Conservation (phyloP, 2,113 vertebrate genomes). For the Cygnus atratus region DNA sequence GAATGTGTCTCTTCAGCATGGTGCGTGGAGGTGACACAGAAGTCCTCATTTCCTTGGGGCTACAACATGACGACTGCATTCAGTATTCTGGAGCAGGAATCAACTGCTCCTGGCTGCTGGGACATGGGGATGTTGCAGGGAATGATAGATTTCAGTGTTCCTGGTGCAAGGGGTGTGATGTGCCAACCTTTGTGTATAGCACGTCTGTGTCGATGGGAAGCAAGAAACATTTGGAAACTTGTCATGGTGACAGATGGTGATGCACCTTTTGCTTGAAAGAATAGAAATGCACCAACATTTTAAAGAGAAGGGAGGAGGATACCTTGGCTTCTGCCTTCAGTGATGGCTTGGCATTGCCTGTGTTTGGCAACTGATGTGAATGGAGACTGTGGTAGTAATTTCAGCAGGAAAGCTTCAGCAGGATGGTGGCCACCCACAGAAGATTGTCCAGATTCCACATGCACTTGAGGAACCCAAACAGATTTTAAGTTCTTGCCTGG, state of each 20-base stretch:
- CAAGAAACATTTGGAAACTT: neutral
- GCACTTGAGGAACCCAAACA: neutral
- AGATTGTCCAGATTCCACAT: neutral
- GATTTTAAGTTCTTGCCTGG: neutral
- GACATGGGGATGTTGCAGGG: neutral
- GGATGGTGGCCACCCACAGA: neutral
- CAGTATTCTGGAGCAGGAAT: neutral
- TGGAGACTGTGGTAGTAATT: neutral
- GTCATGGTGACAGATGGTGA: neutral
- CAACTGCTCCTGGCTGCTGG: neutral
- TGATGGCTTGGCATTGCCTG: neutral
- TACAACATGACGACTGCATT: neutral
- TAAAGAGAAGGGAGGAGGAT: neutral
- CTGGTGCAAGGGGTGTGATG: neutral
- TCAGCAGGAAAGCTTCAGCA: neutral
- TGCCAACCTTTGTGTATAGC: neutral
- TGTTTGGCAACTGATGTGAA: neutral
- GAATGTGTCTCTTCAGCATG: rapidly evolving
- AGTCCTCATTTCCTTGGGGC: neutral
- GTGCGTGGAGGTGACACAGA: rapidly evolving
- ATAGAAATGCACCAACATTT: neutral
- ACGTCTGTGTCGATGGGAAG: neutral
- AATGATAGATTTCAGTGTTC: neutral
- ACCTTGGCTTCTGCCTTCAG: neutral
- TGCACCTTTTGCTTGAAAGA: neutral